Base-by-base conservation (phyloP, 2,797 vertebrate species). In the Taenioides sp. region DNA sequence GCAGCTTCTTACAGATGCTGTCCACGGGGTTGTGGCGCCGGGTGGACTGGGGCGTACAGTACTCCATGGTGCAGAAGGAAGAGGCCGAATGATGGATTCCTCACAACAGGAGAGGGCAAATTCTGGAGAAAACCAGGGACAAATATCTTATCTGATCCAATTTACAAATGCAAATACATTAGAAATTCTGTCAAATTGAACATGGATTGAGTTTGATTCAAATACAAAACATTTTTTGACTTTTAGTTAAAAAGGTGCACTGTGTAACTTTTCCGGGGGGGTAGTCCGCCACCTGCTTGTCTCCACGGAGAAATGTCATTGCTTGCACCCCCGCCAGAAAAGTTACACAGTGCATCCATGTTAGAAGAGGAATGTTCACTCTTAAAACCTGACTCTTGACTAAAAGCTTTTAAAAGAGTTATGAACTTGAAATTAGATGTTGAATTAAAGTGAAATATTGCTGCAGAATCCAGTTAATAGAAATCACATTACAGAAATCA, bases 1-100 rank as follows among this genome's bases (percentile, higher is more conserved):
- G 94, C 69, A 98, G 92, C 75, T 98, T 98, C 74, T 94, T 93
- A 82, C 96, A 95, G 76, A 97, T 96, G 86, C 96, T 98, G 85
- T 97, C 95, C 77, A 97, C 95, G 0, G 97, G 97, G 78, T 98
- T 96, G 86, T 96, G 95, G 5, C 92, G 93, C 2, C 90, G 89
- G n/a, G 72, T 72, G 0, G 87, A 52, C 64, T 88, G 79, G 0
- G 86, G 78, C 1, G 85, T 75, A 78, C 67, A 86, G 49, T 34
- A 87, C 62, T 93, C 92, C 94, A 95, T 94, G 78, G 50, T 83
- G 84, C 73, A 70, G 78, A 55, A 7, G 25, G 59, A 34, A 7
- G 50, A 66, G 64, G 62, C 1, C 80, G n/a, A 64, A 66, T 0
- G 31, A 70, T 70, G 74, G 74, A 5, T 71, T 78, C 74, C 82